Conservation (phyloP, 1,140 invertebrate genomes). For the Drosophila quadrilineata region DNA sequence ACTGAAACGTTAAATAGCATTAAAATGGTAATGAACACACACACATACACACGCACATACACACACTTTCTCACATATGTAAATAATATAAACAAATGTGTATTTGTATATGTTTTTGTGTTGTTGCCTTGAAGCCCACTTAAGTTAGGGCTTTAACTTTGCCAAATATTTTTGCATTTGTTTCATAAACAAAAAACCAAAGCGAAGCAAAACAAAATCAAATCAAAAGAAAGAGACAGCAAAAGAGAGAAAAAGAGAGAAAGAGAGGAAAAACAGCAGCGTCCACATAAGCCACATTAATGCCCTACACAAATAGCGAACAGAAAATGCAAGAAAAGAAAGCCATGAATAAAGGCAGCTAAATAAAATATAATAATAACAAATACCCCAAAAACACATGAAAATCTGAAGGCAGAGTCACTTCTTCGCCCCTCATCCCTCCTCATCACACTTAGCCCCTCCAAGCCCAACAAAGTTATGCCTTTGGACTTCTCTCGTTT, state of each 20-base stretch:
- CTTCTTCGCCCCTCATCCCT: not conserved
- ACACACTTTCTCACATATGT: not conserved
- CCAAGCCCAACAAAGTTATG: conserved; percentile 58
- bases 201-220: conserved; percentile 32
- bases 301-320: conserved; percentile 47
- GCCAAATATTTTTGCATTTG: conserved; percentile 43
- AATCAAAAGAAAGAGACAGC: conserved; percentile 28
- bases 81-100: not conserved
- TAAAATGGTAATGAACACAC: conserved; percentile 20
- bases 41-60: not conserved
- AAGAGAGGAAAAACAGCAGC: no score
- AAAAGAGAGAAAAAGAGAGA: no score
- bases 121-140: conserved; percentile 10
- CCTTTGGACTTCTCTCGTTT: no score
- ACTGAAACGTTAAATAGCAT: conserved; percentile 16
- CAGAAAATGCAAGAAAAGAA: conserved; percentile 1
- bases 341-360: not conserved
- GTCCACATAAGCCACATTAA: conserved; percentile 59
- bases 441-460: not conserved
- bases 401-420: conserved; percentile 2
- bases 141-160: conserved; percentile 33
- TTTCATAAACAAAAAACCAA: conserved; percentile 36
- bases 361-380: conserved; percentile 27
- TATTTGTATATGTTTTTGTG: not conserved
- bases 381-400: conserved; percentile 18